A percentile compares a stretch with the other conserved stretches of the same genome.
Conservation (phyloP, 2,797 vertebrate genomes). For the Cossypha dichroa region DNA sequence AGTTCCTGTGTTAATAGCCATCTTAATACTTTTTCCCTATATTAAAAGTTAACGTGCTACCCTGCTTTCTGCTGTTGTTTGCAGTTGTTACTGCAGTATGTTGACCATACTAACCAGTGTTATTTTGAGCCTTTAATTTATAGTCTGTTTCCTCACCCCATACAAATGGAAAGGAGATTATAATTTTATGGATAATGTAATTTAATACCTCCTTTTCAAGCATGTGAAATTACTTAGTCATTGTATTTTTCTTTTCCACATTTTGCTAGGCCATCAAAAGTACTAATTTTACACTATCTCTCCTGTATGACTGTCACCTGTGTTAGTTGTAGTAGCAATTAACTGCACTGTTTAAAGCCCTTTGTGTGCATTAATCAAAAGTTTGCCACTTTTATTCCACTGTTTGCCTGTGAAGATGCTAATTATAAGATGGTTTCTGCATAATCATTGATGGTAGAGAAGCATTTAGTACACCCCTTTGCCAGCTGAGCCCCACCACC, state of each 20-base stretch:
- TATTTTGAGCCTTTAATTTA: neutral
- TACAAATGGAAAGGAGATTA: neutral
- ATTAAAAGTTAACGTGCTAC: neutral
- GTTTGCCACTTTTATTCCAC: neutral
- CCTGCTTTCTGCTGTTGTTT: neutral
- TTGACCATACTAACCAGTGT: neutral
- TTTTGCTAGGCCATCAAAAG: neutral
- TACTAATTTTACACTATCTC: neutral
- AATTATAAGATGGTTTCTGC: slow-evolving; percentile 7
- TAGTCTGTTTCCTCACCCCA: neutral
- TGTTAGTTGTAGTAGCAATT: neutral
- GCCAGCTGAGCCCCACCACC: slow-evolving; percentile 32
- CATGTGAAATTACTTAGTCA: neutral
- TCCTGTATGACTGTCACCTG: neutral
- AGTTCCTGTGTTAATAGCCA: neutral
- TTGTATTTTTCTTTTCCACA: neutral
- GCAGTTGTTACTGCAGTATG: neutral
- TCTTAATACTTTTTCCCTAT: neutral
- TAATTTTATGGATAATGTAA: neutral
- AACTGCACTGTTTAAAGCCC: neutral
- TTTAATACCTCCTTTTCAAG: neutral
- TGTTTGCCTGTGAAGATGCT: neutral
- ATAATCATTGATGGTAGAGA: neutral
- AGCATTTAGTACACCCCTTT: neutral
- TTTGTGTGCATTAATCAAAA: neutral